Conservation (phyloP, 2,888 invertebrate species). For the Malthinus flaveolus region DNA sequence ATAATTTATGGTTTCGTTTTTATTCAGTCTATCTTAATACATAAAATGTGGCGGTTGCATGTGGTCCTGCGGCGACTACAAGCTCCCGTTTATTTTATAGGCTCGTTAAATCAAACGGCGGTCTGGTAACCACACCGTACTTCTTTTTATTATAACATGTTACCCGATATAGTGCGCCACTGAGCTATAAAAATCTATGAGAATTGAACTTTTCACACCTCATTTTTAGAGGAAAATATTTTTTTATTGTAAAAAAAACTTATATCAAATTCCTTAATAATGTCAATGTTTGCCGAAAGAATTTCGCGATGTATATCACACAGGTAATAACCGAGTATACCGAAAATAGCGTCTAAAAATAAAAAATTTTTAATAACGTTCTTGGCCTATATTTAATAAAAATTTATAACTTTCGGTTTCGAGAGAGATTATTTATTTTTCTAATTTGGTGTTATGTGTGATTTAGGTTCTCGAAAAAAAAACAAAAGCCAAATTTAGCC, state of each 20-base stretch:
- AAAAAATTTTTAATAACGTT: too few species aligned
- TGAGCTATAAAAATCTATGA: slow-evolving; percentile 31
- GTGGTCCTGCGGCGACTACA: slow-evolving; percentile 32
- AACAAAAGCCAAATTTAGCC: too few species aligned
- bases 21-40: slow-evolving; percentile 23
- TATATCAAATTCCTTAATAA: slow-evolving; percentile 20
- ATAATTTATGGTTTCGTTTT: slow-evolving; percentile 21
- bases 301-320: too few species aligned
- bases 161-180: slow-evolving; percentile 27
- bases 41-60: slow-evolving; percentile 29
- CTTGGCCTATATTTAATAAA: too few species aligned
- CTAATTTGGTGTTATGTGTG: too few species aligned
- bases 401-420: too few species aligned
- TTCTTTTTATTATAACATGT: slow-evolving; percentile 31
- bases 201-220: slow-evolving; percentile 32
- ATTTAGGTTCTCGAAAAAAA: too few species aligned
- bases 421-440: too few species aligned
- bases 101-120: slow-evolving; percentile 32
- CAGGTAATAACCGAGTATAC: too few species aligned
- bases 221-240: slow-evolving; percentile 22
- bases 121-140: slow-evolving; percentile 28
- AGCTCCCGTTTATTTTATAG: slow-evolving; percentile 32
- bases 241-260: slow-evolving; percentile 25
- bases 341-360: too few species aligned
- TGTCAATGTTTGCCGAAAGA: slow-evolving; percentile 1